Evolutionary conservation across 1,140 invertebrate species (phyloP), one percentile per base, ranked within the genome.

Genomic region (Drosophila orena): DNA sequence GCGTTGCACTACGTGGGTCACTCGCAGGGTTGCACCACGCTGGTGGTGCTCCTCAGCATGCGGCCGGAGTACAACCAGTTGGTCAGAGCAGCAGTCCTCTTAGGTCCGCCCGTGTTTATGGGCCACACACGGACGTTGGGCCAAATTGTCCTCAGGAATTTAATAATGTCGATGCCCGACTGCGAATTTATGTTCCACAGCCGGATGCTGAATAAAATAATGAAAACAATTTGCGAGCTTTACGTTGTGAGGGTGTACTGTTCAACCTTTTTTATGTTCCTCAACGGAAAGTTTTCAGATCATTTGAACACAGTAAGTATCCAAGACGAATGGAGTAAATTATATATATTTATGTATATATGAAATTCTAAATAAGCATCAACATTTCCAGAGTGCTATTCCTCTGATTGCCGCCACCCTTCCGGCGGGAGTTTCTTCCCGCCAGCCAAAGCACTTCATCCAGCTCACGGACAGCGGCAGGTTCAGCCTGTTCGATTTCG

Each of bases 361-460:
- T 14, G n/a, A n/a, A n/a, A n/a, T n/a, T n/a, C n/a, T n/a, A n/a
- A n/a, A 0, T 38, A 4, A 38, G 4, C 37, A 38, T 38, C 0
- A 38, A 38, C 37, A 59, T 10, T 35, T 40, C 15, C n/a, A 95
- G 94, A 94, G 94, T 2, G 93, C 95, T 65, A 74, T 96, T 1
- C 94, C 95, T 0, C 94, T 96, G 0, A 95, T 97, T 60, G 92
- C 95, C 30, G 93, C 94, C 2, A 96, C 97, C 72, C 93, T 94
- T 50, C 97, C 97, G 1, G 95, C 96, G 4, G 96, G 96, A 14
- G 94, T 96, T 1, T 96, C 96, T 0, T 94, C 94, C 27, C 94
- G 95, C 74, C 96, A 97, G 79, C 79, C 97, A 0, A 92, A 95
- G 8, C 95, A 96, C 81, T 96, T 93, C 78, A 94, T 94, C 2